Evolutionary conservation across 2,113 vertebrate species (phyloP).

Genomic region (Sclerurus mexicanus): DNA sequence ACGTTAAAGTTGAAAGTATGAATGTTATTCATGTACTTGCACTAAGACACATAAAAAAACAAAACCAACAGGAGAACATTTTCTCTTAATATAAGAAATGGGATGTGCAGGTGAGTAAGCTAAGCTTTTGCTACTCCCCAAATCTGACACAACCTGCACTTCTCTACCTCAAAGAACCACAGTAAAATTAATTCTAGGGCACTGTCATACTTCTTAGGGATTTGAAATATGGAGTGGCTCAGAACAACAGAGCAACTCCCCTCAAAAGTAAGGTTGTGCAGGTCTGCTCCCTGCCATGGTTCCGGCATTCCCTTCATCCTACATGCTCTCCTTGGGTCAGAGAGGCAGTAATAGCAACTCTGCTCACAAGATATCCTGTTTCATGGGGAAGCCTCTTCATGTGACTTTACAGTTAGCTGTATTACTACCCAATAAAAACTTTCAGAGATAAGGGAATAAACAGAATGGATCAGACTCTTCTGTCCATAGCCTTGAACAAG

Average conservation of each 20-base stretch:
- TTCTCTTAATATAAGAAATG: not conserved
- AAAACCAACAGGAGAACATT: not conserved
- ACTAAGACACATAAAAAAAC: not conserved
- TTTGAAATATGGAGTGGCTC: not conserved
- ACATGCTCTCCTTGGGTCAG: not conserved
- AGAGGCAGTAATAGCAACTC: not conserved
- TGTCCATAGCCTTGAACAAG: not conserved
- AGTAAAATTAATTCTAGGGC: not conserved
- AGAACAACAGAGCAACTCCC: not conserved
- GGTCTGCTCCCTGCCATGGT: not conserved
- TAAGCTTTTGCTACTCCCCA: not conserved
- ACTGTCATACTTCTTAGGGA: not conserved
- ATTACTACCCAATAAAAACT: not conserved
- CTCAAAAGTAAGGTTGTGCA: not conserved
- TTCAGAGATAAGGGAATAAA: not conserved
- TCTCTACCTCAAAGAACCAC: not conserved
- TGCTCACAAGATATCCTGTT: not conserved
- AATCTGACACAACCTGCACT: not conserved
- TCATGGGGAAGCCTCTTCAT: not conserved
- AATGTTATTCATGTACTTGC: not conserved
- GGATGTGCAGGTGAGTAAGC: not conserved
- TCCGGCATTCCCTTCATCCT: accelerated
- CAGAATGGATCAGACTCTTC: not conserved
- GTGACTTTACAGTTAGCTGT: not conserved
- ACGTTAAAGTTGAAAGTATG: not conserved